phyloP scores from a whole-genome alignment of 2,797 vertebrate species.

The Etheostoma nigrum region DNA sequence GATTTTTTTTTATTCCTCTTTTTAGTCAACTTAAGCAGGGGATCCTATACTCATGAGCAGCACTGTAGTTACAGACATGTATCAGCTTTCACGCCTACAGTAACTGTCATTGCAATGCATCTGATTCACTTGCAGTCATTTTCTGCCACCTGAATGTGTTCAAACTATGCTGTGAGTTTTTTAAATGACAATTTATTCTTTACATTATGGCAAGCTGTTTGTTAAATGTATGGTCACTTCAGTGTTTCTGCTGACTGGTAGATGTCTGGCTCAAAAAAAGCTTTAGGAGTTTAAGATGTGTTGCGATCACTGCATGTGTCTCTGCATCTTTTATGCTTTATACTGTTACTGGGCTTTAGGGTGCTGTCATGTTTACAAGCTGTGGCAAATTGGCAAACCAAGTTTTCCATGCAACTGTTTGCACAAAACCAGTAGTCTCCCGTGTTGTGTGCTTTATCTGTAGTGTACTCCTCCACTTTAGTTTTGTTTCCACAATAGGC shows the following conservation, averaged over 20 bases:
- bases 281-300: conserved; percentile 12
- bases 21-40: too few species aligned
- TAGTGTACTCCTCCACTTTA: not conserved
- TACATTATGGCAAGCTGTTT: conserved; percentile 4
- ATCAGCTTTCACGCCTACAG: not conserved
- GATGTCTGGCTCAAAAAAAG: not conserved
- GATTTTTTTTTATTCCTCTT: too few species aligned
- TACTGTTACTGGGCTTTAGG: conserved; percentile 11
- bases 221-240: not conserved
- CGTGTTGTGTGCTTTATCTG: not conserved
- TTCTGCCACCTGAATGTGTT: not conserved
- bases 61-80: not conserved
- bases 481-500: conserved; percentile 4
- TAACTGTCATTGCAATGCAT: not conserved
- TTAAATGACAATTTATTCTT: not conserved
- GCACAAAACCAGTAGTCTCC: conserved; percentile 3
- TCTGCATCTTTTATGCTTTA: conserved; percentile 8
- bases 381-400: conserved; percentile 17
- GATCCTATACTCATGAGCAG: too few species aligned
- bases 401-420: conserved; percentile 3
- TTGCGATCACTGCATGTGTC: not conserved
- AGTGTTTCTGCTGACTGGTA: conserved; percentile 11
- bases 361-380: conserved; percentile 30
- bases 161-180: conserved; percentile 8
- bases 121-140: not conserved